Evolutionary conservation across 2,113 vertebrate genomes (phyloP), one percentile per base, ranked within the genome.

Genomic region (Ivindomyrus marchei): DNA sequence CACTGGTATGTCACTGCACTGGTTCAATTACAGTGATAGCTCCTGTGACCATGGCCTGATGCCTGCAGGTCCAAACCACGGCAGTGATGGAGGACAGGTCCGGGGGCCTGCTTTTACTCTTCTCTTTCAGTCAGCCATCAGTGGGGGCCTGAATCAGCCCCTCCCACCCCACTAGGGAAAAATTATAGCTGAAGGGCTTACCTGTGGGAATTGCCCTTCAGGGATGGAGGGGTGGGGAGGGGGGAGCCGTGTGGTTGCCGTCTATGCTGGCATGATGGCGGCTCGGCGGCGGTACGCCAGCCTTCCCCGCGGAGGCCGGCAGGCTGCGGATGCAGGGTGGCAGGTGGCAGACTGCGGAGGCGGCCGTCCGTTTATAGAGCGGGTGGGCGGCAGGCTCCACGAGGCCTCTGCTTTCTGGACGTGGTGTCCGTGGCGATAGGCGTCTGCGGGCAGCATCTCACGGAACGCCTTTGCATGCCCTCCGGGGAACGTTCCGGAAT

Each of bases 281-380:
- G 84, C 8, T n/a, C 0, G 0, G 11, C 17, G 74, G 15, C 11
- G 15, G 24, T 15, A n/a, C 0, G 47, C 84, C 84, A 49, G n/a
- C 46, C 84, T 13, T 86, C 19, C 47, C 46, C n/a, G 46, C 24
- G 47, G 46, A 21, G 45, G 46, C 45, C 21, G 21, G 45, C 47
- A 31, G 84, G 45, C 84, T 86, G 46, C 45, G 46, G 36, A 50
- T 50, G 42, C 84, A 50, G 84, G 84, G 84, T 86, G n/a, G 84
- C 45, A 86, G 84, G 46, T 86, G 84, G 47, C 84, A 86, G 84
- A 86, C 84, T 86, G 84, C 11, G 13, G 84, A 50, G 45, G 47
- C 47, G 45, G 84, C 45, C 19, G 46, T 86, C 84, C 47, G 47
- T 47, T 85, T 49, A 85, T 85, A 85, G 83, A 85, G 83, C 83